Base-by-base conservation (phyloP, 2,797 vertebrate genomes). In the Mastacembelus armatus region DNA sequence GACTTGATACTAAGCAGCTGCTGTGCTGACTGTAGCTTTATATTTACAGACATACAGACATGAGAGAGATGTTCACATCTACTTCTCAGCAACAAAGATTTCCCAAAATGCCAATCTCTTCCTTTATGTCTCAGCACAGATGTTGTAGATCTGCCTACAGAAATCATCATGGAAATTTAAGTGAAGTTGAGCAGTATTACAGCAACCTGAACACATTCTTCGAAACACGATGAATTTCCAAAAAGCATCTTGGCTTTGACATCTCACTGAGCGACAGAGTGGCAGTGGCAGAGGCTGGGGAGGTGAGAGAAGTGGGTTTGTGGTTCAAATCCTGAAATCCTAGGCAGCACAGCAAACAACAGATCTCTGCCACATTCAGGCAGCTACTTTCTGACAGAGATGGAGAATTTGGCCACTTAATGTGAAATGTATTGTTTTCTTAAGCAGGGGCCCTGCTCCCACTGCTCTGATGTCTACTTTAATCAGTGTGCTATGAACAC, bases 381-480 rank as follows among this genome's bases (percentile, higher is more conserved):
- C 38, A 21, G 18, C 4, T 12, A 19, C 12, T 38, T 49, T 7
- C 26, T 30, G 26, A 29, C 18, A 21, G 14, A 16, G 33, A 7
- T 39, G 24, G 11, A 19, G 10, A 27, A 36, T 2, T 3, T 5
- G 36, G 5, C 14, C 30, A 4, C 22, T 1, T 35, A 5, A 18
- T 24, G 56, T 56, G 49, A 60, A 69, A 39, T 36, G 21, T 32
- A 16, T 43, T 15, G 10, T 60, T 26, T 3, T 60, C n/a, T 27
- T 7, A 5, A 21, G 11, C 19, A 47, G 10, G 43, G 30, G 65
- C 32, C 7, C 32, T 24, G 8, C 49, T 30, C n/a, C 7, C 39
- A 8, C 4, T 6, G 44, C 39, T 47, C 10, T 3, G 2, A n/a
- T 19, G 12, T 29, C 32, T 45, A 40, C 40, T 33, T 49, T 9